Percentiles rank a stretch among this genome's conserved stretches.
phyloP scores from a whole-genome alignment of 2,113 vertebrate species.

The Dinomys branickii region DNA sequence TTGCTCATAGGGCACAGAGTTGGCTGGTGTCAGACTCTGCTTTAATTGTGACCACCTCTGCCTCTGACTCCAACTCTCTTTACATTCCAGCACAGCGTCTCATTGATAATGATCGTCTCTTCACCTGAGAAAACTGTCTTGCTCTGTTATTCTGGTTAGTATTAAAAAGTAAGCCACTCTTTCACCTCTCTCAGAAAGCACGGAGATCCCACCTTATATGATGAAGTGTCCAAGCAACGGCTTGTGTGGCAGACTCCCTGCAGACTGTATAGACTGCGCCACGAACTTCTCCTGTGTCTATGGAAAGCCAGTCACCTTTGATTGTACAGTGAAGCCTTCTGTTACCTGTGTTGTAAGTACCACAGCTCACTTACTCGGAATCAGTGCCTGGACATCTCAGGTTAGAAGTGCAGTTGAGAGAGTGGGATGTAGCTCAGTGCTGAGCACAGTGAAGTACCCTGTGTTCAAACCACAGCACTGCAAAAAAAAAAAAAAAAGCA shows the following conservation, averaged over 20 bases:
- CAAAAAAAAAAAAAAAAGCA: neutral
- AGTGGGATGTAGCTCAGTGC: neutral
- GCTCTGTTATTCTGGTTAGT: constrained; percentile 9
- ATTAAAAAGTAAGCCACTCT: constrained; percentile 32
- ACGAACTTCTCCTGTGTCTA: constrained; percentile 94
- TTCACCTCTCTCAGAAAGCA: constrained; percentile 82
- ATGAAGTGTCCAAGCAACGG: constrained; percentile 94
- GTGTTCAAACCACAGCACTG: neutral
- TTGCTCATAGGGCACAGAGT: neutral
- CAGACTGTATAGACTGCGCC: constrained; percentile 91
- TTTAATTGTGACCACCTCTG: neutral
- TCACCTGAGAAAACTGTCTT: neutral
- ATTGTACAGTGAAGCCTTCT: constrained; percentile 89
- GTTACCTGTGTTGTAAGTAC: constrained; percentile 95
- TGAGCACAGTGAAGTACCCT: neutral
- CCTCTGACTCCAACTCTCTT: neutral
- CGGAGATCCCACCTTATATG: constrained; percentile 83
- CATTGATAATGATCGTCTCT: neutral
- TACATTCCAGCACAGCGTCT: neutral
- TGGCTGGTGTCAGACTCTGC: neutral
- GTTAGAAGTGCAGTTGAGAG: neutral
- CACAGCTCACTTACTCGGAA: neutral
- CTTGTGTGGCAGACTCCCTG: constrained; percentile 90
- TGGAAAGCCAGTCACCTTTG: constrained; percentile 89
- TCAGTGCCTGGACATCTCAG: neutral